A percentile compares a stretch with the other conserved stretches of the same genome.
These are phyloP conservation scores for Melanotaenia parkinsoni DNA, from an alignment of 2,797 vertebrate species.

Conservation along the genomic window DNA sequence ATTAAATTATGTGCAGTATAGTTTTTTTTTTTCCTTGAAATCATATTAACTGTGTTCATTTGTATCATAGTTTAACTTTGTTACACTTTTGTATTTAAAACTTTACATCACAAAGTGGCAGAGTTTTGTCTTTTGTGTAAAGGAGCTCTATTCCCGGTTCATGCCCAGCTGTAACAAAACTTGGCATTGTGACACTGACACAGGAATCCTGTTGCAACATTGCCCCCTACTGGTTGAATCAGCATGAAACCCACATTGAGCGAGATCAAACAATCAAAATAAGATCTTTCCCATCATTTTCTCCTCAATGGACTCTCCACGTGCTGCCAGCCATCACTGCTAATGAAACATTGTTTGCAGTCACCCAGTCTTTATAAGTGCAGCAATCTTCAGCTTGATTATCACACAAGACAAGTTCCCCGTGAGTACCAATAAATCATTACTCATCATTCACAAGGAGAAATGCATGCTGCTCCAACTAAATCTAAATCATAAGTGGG, in stretches of 20 bases:
- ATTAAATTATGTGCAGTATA: conserved; percentile 32
- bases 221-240: conserved; percentile 69
- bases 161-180: conserved; percentile 27
- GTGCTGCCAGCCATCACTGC: conserved; percentile 27
- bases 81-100: conserved; percentile 42
- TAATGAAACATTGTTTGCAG: conserved; percentile 56
- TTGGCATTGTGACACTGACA: neutral
- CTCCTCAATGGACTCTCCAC: conserved; percentile 30
- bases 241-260: neutral
- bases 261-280: conserved; percentile 25
- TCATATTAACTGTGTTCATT: conserved; percentile 4
- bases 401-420: conserved; percentile 33
- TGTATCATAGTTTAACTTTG: conserved; percentile 30
- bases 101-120: conserved; percentile 18
- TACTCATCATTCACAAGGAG: conserved; percentile 33
- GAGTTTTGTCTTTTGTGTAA: conserved; percentile 34
- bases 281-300: conserved; percentile 20
- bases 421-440: conserved; percentile 50
- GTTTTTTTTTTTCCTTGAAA: conserved; percentile 2
- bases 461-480: conserved; percentile 13
- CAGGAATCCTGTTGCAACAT: conserved; percentile 54
- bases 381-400: conserved; percentile 48
- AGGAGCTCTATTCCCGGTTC: conserved; percentile 36
- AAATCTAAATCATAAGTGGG: conserved; percentile 27
- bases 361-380: conserved; percentile 34